Base-by-base conservation (phyloP, 2,797 vertebrate species). In the Acanthopagrus latus region DNA sequence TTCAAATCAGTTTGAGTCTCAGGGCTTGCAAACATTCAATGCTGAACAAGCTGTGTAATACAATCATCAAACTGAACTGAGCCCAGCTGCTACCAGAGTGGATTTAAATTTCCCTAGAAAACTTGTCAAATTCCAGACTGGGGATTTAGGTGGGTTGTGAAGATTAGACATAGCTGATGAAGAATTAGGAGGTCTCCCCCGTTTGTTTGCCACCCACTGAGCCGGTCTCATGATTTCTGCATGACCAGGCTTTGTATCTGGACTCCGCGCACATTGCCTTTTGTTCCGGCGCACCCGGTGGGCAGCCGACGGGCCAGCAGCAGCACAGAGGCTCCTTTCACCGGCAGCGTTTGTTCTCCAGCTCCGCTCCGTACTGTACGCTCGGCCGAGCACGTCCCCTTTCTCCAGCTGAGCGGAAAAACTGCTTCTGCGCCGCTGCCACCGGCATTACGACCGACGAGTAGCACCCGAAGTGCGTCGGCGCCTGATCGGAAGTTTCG, bases 171-270 rank as follows among this genome's bases (percentile, higher is more conserved):
- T 23, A 65, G 74, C 13, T 83, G 74, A 71, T 81, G 64, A 51
- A 86, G 84, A 87, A 85, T 93, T 90, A 91, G 23, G 27, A 72
- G 81, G 67, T 48, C 76, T 66, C 77, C 80, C 43, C 81, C 27
- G 41, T 88, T 88, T 89, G 87, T 91, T 90, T 75, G 56, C 87
- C 89, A 80, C 93, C 93, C 90, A 93, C 93, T 92, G 88, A 92
- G 89, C 86, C 56, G 88, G 90, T 93, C 93, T 89, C 78, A 92
- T 95, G 93, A 91, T 91, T 83, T 81, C 83, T 91, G 90, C 92
- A 73, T 95, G 94, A 94, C 84, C 90, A 7, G 80, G 83, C 93
- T 93, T 94, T 93, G 87, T 89, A 71, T 90, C 84, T 72, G 72
- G 74, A 68, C 86, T 76, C 43, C 25, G 68, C 66, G 86, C 67